phyloP scores from a whole-genome alignment of 2,888 invertebrate species.

The Papilio gigon region DNA sequence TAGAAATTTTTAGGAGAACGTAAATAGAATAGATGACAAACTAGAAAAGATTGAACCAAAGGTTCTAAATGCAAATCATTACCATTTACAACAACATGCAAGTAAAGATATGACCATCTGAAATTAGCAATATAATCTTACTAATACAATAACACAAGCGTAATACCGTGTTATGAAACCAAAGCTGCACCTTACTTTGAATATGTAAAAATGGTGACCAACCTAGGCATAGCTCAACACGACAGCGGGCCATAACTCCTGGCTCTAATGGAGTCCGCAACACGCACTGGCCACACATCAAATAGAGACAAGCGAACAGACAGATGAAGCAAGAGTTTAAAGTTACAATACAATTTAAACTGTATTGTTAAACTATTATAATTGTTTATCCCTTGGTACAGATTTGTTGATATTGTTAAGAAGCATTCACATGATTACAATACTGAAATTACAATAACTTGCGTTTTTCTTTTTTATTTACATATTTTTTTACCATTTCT shows the following conservation, averaged over 20 bases:
- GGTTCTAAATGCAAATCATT: neutral
- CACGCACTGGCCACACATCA: conserved; percentile 76
- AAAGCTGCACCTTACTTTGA: conserved; percentile 44
- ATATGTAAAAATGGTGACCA: conserved; percentile 58
- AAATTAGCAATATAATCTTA: neutral
- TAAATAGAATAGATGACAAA: neutral
- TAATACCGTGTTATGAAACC: conserved; percentile 30
- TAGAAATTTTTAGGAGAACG: neutral
- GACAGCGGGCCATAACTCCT: conserved; percentile 71
- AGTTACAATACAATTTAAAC: conserved; percentile 50
- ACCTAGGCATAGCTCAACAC: conserved; percentile 57
- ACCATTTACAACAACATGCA: neutral
- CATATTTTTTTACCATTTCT: too few species aligned
- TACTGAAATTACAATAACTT: neutral
- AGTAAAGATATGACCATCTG: neutral
- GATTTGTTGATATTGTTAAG: conserved; percentile 47
- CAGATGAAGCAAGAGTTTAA: conserved; percentile 48
- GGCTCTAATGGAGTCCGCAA: conserved; percentile 72
- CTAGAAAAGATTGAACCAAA: neutral
- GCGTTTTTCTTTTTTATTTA: too few species aligned
- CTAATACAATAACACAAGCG: conserved; percentile 12
- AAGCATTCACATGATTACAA: conserved; percentile 45
- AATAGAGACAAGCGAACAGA: conserved; percentile 62
- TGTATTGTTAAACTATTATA: conserved; percentile 48
- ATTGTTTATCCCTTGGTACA: conserved; percentile 45